These are phyloP conservation scores for Meriones psammophilus DNA, from an alignment of 2,797 vertebrate species.

Conservation along the genomic window DNA sequence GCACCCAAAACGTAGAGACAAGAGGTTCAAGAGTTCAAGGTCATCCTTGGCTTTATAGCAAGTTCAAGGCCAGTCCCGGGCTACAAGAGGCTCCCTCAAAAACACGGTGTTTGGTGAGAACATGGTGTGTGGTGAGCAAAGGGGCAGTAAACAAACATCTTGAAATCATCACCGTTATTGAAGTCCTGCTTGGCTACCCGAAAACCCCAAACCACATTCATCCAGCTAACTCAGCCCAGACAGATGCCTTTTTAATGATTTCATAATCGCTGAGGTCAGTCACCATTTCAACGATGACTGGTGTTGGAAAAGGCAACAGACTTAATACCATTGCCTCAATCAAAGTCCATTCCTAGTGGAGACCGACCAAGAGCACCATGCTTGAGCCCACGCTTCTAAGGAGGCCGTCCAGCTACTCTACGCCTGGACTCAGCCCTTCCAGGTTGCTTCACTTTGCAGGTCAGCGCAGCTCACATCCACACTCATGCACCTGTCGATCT, in stretches of 20 bases:
- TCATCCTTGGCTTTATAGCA: neutral
- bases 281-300: conserved; percentile 72
- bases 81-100: neutral
- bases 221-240: conserved; percentile 13
- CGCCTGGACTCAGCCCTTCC: neutral
- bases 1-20: neutral
- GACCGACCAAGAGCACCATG: conserved; percentile 9
- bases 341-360: conserved; percentile 57
- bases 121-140: neutral
- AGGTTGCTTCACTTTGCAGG: neutral
- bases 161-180: conserved; percentile 43
- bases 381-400: neutral
- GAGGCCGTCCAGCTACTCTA: neutral
- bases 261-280: conserved; percentile 63
- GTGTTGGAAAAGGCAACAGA: conserved; percentile 58
- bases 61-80: neutral
- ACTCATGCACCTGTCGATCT: neutral
- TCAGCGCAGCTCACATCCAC: neutral
- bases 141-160: neutral
- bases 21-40: neutral
- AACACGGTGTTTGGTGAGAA: neutral
- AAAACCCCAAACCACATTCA: conserved; percentile 32
- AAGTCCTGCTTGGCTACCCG: conserved; percentile 27
- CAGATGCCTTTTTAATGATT: conserved; percentile 70
- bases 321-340: conserved; percentile 60